Conservation (phyloP, 2,113 vertebrate species). For the Macheiramphus alcinus region DNA sequence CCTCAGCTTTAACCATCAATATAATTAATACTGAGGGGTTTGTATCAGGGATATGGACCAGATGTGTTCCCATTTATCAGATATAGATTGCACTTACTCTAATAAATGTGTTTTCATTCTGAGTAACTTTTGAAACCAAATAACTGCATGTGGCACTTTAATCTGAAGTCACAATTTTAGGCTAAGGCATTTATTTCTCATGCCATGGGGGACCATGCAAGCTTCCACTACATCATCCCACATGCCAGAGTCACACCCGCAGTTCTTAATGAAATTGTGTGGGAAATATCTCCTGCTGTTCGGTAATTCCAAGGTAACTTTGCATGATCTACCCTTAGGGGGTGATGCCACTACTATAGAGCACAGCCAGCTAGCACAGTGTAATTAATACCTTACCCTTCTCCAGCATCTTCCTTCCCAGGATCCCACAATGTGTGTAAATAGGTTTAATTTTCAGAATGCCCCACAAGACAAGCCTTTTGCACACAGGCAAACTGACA, state of each 20-base stretch:
- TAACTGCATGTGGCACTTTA: slow-evolving; percentile 50
- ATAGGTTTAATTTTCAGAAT: background rate
- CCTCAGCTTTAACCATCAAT: slow-evolving; percentile 72
- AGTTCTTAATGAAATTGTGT: background rate
- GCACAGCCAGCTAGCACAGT: background rate
- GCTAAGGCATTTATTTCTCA: slow-evolving; percentile 35
- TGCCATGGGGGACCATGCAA: background rate
- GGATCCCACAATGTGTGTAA: background rate
- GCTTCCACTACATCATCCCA: background rate
- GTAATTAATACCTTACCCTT: background rate
- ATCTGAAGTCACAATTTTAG: slow-evolving; percentile 45
- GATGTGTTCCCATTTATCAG: slow-evolving; percentile 78
- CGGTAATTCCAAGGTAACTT: slow-evolving; percentile 36
- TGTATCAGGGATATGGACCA: slow-evolving; percentile 60
- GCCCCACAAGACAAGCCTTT: background rate
- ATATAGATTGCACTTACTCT: slow-evolving; percentile 67
- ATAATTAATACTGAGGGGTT: slow-evolving; percentile 74
- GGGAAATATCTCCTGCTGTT: background rate
- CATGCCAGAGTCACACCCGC: background rate
- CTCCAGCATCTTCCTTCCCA: background rate
- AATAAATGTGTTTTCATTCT: slow-evolving; percentile 64
- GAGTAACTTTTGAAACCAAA: slow-evolving; percentile 67
- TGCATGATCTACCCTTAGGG: background rate
- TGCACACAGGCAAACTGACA: accelerated
- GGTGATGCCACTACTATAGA: background rate